Evolutionary conservation across 2,888 invertebrate species (phyloP).

Genomic region (Nomada ferruginata): DNA sequence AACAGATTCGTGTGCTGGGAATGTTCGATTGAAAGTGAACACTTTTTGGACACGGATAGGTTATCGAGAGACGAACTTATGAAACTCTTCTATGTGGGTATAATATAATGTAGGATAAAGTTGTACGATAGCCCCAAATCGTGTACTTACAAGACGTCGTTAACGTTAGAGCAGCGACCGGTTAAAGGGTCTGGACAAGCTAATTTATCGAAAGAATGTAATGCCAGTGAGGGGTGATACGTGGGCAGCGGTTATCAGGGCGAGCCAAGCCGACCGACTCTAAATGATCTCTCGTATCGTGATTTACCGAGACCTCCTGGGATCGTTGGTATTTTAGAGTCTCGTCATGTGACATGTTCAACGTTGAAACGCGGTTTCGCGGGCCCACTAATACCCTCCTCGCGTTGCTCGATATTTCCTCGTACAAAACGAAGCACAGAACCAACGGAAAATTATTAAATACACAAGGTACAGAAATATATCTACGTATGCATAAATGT

Average conservation of each 20-base stretch:
- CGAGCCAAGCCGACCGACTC: constrained; percentile 57
- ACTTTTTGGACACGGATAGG: no score
- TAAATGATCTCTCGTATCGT: constrained; percentile 70
- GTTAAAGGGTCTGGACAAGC: constrained; percentile 25
- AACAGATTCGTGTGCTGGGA: no score
- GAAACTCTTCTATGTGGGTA: no score
- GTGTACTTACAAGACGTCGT: neutral
- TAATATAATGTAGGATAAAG: neutral
- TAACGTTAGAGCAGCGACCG: constrained; percentile 26
- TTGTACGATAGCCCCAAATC: neutral
- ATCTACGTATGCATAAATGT: neutral
- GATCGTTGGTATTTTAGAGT: constrained; percentile 44
- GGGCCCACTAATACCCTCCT: neutral
- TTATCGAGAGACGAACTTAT: neutral
- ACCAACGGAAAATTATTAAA: no score
- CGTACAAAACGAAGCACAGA: neutral
- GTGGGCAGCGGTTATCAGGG: constrained; percentile 67
- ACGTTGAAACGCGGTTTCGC: neutral
- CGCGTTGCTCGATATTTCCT: neutral
- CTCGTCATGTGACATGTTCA: constrained; percentile 53
- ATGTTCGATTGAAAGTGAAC: no score
- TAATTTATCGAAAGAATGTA: constrained; percentile 68
- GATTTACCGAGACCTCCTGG: constrained; percentile 69
- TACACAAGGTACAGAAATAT: no score
- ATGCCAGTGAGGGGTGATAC: constrained; percentile 49